A percentile compares a stretch with the other conserved stretches of the same genome.
These are phyloP conservation scores for Eupithecia subumbrata DNA, from an alignment of 2,888 invertebrate genomes.

Conservation along the genomic window DNA sequence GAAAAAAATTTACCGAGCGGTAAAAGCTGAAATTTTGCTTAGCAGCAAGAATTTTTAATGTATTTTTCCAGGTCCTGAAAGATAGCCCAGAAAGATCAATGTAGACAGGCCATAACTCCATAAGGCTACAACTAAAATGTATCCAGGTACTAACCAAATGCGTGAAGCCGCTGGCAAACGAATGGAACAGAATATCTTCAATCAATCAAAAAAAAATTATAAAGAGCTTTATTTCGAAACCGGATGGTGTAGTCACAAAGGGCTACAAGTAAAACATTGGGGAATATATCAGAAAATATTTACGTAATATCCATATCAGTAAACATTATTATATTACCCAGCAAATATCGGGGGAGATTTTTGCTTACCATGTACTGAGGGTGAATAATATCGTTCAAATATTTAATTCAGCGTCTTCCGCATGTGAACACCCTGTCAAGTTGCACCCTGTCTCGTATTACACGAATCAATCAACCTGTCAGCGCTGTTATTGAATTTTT, in stretches of 20 bases:
- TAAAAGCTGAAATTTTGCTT: not conserved
- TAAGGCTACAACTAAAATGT: not conserved
- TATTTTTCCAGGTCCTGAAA: not conserved
- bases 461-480: conserved; percentile 23
- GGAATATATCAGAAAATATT: conserved; percentile 20
- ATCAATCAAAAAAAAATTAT: not conserved
- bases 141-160: not conserved
- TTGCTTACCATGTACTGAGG: conserved; percentile 19
- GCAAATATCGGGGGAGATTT: conserved; percentile 13
- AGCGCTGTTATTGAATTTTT: conserved; percentile 13
- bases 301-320: conserved; percentile 27
- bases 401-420: conserved; percentile 26
- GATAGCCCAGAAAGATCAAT: no score
- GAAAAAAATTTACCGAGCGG: no score
- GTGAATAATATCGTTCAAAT: conserved; percentile 35
- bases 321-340: conserved; percentile 25
- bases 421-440: conserved; percentile 7
- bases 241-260: not conserved
- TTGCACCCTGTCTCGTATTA: conserved; percentile 23
- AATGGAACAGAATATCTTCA: not conserved
- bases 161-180: not conserved
- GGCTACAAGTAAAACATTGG: not conserved
- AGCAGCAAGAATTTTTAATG: not conserved
- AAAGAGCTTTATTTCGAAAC: not conserved
- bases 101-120: no score